Conservation (phyloP, 1,140 invertebrate genomes). For the Aculops lycopersici region DNA sequence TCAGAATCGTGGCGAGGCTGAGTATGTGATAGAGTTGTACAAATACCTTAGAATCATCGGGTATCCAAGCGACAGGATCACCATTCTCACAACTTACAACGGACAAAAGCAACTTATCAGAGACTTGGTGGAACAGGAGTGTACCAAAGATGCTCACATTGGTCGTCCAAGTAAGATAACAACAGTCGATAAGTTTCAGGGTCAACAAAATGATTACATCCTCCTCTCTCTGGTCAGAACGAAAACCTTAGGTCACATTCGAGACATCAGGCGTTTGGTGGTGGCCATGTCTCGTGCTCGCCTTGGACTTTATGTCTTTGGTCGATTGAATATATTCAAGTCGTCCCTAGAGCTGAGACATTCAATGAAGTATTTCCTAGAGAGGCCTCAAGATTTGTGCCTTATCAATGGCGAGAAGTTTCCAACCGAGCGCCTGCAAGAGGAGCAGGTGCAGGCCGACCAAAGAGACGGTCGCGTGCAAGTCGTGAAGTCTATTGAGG, state of each 20-base stretch:
- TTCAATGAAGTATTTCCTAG: constrained; percentile 45
- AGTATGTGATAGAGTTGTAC: constrained; percentile 83
- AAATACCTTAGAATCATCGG: constrained; percentile 95
- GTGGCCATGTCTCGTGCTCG: constrained; percentile 90
- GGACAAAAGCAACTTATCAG: constrained; percentile 89
- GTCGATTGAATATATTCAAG: constrained; percentile 53
- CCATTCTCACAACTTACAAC: constrained; percentile 96
- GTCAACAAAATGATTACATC: constrained; percentile 96
- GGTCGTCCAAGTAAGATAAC: constrained; percentile 58
- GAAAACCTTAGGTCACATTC: constrained; percentile 69
- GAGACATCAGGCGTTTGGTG: constrained; percentile 76
- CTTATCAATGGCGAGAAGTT: constrained; percentile 38
- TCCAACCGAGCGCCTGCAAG: constrained; percentile 28
- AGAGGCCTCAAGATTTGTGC: constrained; percentile 35
- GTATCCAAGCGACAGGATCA: constrained; percentile 87
- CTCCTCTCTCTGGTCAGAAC: constrained; percentile 79
- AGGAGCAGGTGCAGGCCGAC: no score
- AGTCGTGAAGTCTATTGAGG: no score
- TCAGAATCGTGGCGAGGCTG: constrained; percentile 93
- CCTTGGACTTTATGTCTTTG: constrained; percentile 88
- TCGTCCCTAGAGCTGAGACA: constrained; percentile 87
- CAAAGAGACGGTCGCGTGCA: no score
- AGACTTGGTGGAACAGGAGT: constrained; percentile 75
- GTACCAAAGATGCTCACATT: constrained; percentile 81
- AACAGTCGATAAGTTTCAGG: constrained; percentile 97